Evolutionary conservation across 2,797 vertebrate genomes (phyloP), one percentile per base, ranked within the genome.

Genomic region (Sebastes miniatus): DNA sequence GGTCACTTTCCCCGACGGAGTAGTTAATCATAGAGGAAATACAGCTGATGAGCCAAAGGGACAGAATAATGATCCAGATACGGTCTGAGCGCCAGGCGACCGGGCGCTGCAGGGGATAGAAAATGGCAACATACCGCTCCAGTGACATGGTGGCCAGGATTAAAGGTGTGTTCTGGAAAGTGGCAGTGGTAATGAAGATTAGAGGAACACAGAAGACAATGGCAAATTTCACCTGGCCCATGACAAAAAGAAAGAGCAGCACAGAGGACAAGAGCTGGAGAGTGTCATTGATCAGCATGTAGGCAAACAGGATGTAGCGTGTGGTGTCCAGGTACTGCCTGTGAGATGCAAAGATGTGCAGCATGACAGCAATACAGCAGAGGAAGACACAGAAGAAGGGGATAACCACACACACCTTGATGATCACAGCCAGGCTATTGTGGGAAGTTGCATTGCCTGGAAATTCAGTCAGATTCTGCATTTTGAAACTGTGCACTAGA

Each of bases 111-210:
- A 96, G 86, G 0, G 96, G 96, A 78, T 95, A 94, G 73, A 94
- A 74, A 58, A 96, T 96, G 73, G 95, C 93, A 14, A 95, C 84
- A 4, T 96, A 96, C 27, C 95, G 95, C 87, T 96, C 96, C 64
- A 96, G 84, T 6, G 95, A 95, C 96, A 96, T 96, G 25, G 94
- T 85, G 1, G 96, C 95, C 71, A 96, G 83, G 79, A 95, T 95
- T 52, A 94, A 81, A 1, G 94, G 94, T 2, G 95, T 95, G 83
- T 95, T 95, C 39, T 90, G 88, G 77, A 94, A 96, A 6, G 95
- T 89, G 47, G 68, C 83, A 0, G 86, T 88, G 14, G 94, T 89
- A 24, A 96, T 4, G 6, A 95, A 88, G 1, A 96, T 56, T 36
- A 96, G 61, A 7, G 93, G 92, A 2, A 89, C 1, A 59, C 96